Base-by-base conservation (phyloP, 2,113 vertebrate species). In the Percopsis transmontana region DNA sequence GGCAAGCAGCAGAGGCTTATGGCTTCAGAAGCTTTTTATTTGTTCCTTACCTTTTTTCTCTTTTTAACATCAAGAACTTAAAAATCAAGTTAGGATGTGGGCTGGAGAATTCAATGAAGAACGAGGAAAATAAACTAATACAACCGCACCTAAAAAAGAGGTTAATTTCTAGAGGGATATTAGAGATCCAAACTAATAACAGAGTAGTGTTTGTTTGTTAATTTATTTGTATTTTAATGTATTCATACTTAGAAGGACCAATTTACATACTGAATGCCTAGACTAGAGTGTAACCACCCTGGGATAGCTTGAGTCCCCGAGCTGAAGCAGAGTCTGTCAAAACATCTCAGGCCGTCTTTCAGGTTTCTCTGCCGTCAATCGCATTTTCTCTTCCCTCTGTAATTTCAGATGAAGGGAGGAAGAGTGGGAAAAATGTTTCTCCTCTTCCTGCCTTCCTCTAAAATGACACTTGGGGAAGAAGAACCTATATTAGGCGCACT, bases 391-490 rank as follows among this genome's bases (percentile, higher is more conserved):
- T 33, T 56, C 41, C 45, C 23, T 21, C 10, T 50, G 57, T 47
- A 40, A 16, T 47, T n/a, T 47, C 12, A 13, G n/a, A 2, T 47
- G 15, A 15, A 47, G 5, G 27, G 27, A 33, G 27, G 27, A 33
- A 1, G 5, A 33, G 8, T 33, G 27, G 27, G n/a, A n/a, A 33
- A 33, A 33, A 33, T 33, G 3, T 33, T 41, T 27, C 60, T 59
- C 39, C 11, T 14, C 12, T 58, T 51, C n/a, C 39, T 53, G 21
- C 10, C 68, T 79, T 69, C 27, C 24, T 63, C 64, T 55, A 62
- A 69, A 74, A 54, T 81, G 73, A 73, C 62, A 61, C 58, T 62
- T 21, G 13, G 72, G 56, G 40, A 68, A 64, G 9, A 54, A 66
- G 57, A 68, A 63, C 66, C 12, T 62, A 38, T 63, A 79, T 77